Percentiles rank a stretch among this genome's conserved stretches.
phyloP scores from a whole-genome alignment of 2,888 invertebrate genomes.

The Papilio elwesi region DNA sequence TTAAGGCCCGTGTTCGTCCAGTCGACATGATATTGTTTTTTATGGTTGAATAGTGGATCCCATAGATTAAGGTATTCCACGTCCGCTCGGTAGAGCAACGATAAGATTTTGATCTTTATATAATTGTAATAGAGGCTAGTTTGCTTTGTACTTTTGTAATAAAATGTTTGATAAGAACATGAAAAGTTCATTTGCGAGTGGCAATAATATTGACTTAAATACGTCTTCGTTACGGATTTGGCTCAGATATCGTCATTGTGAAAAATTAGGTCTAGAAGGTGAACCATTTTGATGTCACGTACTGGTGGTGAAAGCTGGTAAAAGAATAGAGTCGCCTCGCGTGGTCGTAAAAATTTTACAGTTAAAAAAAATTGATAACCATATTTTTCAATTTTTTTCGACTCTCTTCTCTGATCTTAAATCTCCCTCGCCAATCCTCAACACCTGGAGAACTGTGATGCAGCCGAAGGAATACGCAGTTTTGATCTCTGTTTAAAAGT shows the following conservation, averaged over 20 bases:
- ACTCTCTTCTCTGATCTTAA: too few species aligned
- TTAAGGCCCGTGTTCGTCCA: slow-evolving; percentile 73
- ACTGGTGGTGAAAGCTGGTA: background rate
- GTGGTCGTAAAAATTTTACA: background rate
- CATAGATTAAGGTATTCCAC: slow-evolving; percentile 72
- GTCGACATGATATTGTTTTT: slow-evolving; percentile 80
- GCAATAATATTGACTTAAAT: slow-evolving; percentile 25
- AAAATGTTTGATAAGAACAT: slow-evolving; percentile 4
- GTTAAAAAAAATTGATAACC: too few species aligned
- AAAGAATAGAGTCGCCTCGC: background rate
- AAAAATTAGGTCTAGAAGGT: background rate
- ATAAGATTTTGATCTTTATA: slow-evolving; percentile 8
- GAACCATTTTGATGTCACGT: background rate
- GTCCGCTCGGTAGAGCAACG: slow-evolving; percentile 26
- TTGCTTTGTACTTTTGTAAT: slow-evolving; percentile 9
- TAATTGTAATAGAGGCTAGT: background rate
- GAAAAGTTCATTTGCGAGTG: slow-evolving; percentile 32
- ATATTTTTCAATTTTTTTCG: too few species aligned
- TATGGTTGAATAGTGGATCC: slow-evolving; percentile 75
- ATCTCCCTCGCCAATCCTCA: too few species aligned
- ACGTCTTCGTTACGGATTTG: background rate
- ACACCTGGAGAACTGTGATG: too few species aligned
- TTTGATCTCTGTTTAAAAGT: too few species aligned
- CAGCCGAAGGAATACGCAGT: too few species aligned
- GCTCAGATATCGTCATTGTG: background rate